Evolutionary conservation across 2,888 invertebrate genomes (phyloP), one percentile per base, ranked within the genome.

Genomic region (Tenodera sinensis): DNA sequence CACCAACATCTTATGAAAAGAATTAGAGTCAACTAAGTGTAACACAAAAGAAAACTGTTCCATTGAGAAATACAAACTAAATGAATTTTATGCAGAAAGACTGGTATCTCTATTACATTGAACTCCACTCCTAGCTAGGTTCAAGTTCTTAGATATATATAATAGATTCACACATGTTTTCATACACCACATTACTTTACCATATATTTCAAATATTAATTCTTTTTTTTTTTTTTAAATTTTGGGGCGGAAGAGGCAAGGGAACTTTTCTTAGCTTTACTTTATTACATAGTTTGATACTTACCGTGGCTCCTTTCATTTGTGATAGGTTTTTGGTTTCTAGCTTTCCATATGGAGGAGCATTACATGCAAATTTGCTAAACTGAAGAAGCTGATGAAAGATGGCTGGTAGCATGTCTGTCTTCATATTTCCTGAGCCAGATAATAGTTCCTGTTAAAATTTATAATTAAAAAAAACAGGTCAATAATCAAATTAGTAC

Each of bases 351-450:
- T 92, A 94, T 27, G 96, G 96, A 34, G 96, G 96, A 20, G 95
- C 94, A 90, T 95, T 94, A 92, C 96, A 97, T 6, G 96, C 96
- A 92, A 96, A 96, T 92, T 96, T 95, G 90, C 96, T 95, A 91
- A 96, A 96, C 89, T 94, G 94, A 87, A 96, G 92, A 85, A 96
- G 93, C 91, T 96, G 95, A 90, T 95, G 94, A 91, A 96, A 96
- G 92, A 96, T 95, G 90, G 95, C 94, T 88, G 96, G 95, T 90
- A 96, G 94, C 95, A 96, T 95, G 54, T 71, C 54, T 92, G 94
- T 94, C 91, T 95, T 94, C 91, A 96, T 93, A 91, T 94, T 94
- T 28, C 95, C 94, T 47, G 94, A 93, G 82, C 95, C 95, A 42
- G 94, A 93, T 89, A 95, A 93, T 7, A 95, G 95, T 93, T 96